Evolutionary conservation across 2,888 invertebrate genomes (phyloP), one percentile per base, ranked within the genome.

Genomic region (Auanema sp.): DNA sequence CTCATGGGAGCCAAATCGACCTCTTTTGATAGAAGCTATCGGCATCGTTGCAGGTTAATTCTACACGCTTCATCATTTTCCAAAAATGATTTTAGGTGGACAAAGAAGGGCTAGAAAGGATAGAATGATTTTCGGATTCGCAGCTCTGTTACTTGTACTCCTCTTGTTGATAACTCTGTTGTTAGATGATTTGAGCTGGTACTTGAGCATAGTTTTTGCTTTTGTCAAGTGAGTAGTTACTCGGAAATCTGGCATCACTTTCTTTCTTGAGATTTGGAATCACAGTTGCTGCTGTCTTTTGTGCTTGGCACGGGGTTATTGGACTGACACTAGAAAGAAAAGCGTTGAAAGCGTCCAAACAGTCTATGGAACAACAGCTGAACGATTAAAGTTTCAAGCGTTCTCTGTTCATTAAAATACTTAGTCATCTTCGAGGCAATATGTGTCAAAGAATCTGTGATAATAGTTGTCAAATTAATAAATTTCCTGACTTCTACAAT

Each of bases 271-370:
- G 83, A 44, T 78, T 83, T 60, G 54, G 75, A 8, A 58, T 80
- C 25, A 80, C 83, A 0, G 58, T 83, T 11, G 40, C 83, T 23
- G 66, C 75, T 21, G 80, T 77, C 4, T 83, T 83, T 71, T 80
- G 73, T 43, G 60, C 81, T 11, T 83, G 80, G 78, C 76, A 83
- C 56, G 83, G 83, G 33, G 58, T 80, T 43, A 70, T 83, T 51
- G 81, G 79, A 8, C 67, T 83, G 33, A 79, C 81, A 16, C 69
- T 83, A 60, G 83, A 83, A 58, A 59, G 76, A 60, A 83, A 83
- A 59, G 78, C 81, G 4, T 64, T 83, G 42, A 79, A 79, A 59
- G 83, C 79, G n/a, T 75, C 83, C 16, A 83, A 80, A 65, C 75
- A 71, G 44, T 57, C 72, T 44, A 77, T 77, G 62, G 66, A 69